Evolutionary conservation across 2,113 vertebrate species (phyloP).

Genomic region (Vanacampus margaritifer): DNA sequence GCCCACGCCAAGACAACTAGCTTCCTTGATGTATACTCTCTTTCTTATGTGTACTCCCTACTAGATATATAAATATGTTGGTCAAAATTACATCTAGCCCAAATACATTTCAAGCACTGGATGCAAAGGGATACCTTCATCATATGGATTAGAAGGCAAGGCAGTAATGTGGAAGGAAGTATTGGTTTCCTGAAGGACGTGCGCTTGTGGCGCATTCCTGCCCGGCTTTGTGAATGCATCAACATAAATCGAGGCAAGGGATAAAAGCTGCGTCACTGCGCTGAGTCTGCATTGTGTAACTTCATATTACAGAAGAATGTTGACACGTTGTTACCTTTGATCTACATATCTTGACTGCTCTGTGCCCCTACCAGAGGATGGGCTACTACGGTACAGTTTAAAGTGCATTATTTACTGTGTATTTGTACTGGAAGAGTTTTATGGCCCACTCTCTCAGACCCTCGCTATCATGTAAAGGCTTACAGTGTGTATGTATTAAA

Average conservation of each 20-base stretch:
- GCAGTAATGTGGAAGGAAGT: constrained; percentile 27
- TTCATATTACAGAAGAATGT: constrained; percentile 30
- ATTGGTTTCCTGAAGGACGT: constrained; percentile 49
- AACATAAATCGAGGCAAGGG: constrained; percentile 45
- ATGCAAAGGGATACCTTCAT: constrained; percentile 14
- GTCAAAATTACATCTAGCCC: background rate
- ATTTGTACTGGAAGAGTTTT: background rate
- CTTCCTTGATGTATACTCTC: too few species aligned
- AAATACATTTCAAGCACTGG: constrained; percentile 18
- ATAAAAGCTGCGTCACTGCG: constrained; percentile 61
- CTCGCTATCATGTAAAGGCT: background rate
- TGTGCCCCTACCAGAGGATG: constrained; percentile 4
- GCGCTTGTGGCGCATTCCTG: constrained; percentile 41
- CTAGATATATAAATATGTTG: constrained; percentile 11
- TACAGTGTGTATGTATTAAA: background rate
- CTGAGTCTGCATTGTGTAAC: constrained; percentile 40
- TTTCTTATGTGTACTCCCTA: background rate
- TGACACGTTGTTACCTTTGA: constrained; percentile 33
- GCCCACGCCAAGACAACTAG: too few species aligned
- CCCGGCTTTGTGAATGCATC: constrained; percentile 48
- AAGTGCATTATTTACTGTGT: background rate
- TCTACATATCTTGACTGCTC: constrained; percentile 21
- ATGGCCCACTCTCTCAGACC: background rate
- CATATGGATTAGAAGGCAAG: constrained; percentile 14
- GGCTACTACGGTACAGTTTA: constrained; percentile 1